Base-by-base conservation (phyloP, 2,797 vertebrate species). In the Labeo calbasu region DNA sequence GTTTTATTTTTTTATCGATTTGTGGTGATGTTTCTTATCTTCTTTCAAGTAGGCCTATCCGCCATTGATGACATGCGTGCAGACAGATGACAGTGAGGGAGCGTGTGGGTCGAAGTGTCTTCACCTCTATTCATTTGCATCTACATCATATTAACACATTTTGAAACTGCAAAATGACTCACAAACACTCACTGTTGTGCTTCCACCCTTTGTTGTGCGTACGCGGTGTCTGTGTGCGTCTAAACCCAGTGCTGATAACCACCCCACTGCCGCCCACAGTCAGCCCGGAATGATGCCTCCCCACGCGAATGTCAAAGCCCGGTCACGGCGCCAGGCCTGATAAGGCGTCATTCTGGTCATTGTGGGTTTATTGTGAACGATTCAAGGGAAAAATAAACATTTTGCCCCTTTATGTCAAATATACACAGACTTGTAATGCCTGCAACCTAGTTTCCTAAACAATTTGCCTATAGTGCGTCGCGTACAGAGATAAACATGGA, bases 111-210 rank as follows among this genome's bases (percentile, higher is more conserved):
- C 61, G 72, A 79, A 17, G 76, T 73, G 77, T 85, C 68, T 86
- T 85, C 73, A 80, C 73, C 80, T 75, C 71, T 55, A 23, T 70
- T 88, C 92, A 93, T 94, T 94, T 94, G 93, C 91, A 94, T 94
- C 90, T 89, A 91, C 93, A 93, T 95, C 94, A 80, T 92, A 92
- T 95, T 93, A 93, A 96, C 93, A 94, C 95, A 94, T 96, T 95
- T 93, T 94, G 96, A 97, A 98, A 97, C 89, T 87, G 88, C 80
- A 32, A 79, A 91, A 93, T 98, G 96, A 98, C 91, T 98, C 97
- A 97, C 90, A 87, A 93, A 93, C 76, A 86, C 80, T 83, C 78
- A 36, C 48, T 77, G 65, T 86, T 78, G 72, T 51, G 81, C 68
- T 81, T 79, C 17, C 51, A 77, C 59, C 59, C 76, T 84, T 75